Base-by-base conservation (phyloP, 2,113 vertebrate species). In the Odontophorus gujanensis region DNA sequence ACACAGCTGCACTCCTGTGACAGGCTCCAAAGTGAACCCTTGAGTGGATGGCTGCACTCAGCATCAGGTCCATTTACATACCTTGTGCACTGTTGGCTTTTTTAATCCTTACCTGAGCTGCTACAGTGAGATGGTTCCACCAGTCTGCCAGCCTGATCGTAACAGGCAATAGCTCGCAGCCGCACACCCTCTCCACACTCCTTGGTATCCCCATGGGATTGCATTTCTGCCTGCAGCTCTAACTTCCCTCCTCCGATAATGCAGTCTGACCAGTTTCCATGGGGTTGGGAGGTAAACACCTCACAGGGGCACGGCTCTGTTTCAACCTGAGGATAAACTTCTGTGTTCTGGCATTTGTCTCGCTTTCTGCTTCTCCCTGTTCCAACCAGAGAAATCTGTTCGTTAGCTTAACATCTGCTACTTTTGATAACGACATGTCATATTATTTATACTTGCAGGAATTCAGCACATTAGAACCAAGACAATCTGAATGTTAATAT, bases 201-300 rank as follows among this genome's bases (percentile, higher is more conserved):
- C 87, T 95, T 98, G 32, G 86, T 32, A 7, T 75, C 98, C 85
- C 96, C 87, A 2, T 75, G 98, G 26, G 95, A 76, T 24, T 63
- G 92, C 89, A 83, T 61, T 89, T 97, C 97, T 75, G 92, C 92
- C 47, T 94, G 96, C 4, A 74, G 83, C 38, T 97, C 92, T 0
- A 85, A 38, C 13, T 91, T 90, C 18, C 51, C 92, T 73, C 97
- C 97, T 10, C 96, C 86, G 11, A 99, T 96, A 69, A 99, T 96
- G 96, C 99, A 99, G 62, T 98, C 97, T 1, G 99, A 99, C 99
- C 99, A 99, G 65, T 99, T 99, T 45, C 99, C 99, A 4, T 97
- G 97, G 14, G 99, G 98, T 82, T 98, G 98, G 61, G 98, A 97
- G 78, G 97, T 85, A 92, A 98, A 98, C 43, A 93, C 92, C 78